A percentile compares a stretch with the other conserved stretches of the same genome.
Evolutionary conservation across 2,888 invertebrate genomes (phyloP).

Genomic region (Limnephilus marmoratus): DNA sequence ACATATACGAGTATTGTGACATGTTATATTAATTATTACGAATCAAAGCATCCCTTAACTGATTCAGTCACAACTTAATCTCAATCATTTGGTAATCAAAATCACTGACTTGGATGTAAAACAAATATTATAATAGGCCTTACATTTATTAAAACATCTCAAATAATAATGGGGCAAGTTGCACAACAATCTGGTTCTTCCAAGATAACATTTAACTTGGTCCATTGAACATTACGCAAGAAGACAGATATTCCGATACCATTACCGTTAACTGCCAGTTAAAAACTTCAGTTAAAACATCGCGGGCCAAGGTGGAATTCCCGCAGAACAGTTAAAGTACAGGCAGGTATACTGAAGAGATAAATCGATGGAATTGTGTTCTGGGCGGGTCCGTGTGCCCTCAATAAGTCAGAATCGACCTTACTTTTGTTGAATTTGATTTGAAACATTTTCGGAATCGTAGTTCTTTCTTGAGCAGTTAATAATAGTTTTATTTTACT

Average conservation of each 20-base stretch:
- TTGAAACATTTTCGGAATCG: too few species aligned
- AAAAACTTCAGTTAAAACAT: not conserved
- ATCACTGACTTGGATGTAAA: not conserved
- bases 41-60: not conserved
- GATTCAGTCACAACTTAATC: not conserved
- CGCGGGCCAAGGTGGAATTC: not conserved
- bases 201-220: not conserved
- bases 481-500: too few species aligned
- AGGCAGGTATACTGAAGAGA: not conserved
- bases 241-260: not conserved
- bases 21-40: too few species aligned
- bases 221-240: not conserved
- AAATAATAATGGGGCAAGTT: not conserved
- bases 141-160: not conserved
- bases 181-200: not conserved
- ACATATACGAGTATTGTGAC: too few species aligned
- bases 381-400: too few species aligned
- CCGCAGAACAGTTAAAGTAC: not conserved
- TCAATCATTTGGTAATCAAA: not conserved
- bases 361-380: too few species aligned
- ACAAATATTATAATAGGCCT: not conserved
- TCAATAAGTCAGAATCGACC: too few species aligned
- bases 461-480: too few species aligned
- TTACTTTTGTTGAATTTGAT: too few species aligned
- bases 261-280: not conserved